These are phyloP conservation scores for Drosophila aff. DNA, from an alignment of 1,140 invertebrate genomes.

Conservation along the genomic window DNA sequence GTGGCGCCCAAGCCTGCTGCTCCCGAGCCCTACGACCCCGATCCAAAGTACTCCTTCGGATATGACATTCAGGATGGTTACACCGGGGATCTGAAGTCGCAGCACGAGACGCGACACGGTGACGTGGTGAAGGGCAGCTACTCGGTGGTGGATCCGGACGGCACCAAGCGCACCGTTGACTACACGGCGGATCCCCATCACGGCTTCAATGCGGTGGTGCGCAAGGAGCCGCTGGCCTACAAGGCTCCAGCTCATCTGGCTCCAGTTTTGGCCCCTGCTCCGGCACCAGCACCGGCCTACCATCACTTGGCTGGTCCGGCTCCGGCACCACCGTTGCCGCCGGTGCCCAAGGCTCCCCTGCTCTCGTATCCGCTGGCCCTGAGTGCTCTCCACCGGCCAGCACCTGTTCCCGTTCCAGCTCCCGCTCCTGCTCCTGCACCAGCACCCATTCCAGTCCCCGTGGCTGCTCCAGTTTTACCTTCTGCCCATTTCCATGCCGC, in stretches of 20 bases:
- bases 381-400: conserved; percentile 49
- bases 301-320: conserved; percentile 43
- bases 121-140: conserved; percentile 89
- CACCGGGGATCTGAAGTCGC: conserved; percentile 87
- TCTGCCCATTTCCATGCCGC: conserved; percentile 76
- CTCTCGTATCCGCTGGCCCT: conserved; percentile 69
- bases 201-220: conserved; percentile 86
- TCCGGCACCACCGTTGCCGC: conserved; percentile 63
- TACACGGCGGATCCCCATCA: conserved; percentile 87
- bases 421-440: conserved; percentile 54
- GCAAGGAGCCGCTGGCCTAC: conserved; percentile 84
- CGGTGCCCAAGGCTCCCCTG: conserved; percentile 62
- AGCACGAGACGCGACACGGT: conserved; percentile 87
- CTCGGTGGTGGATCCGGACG: conserved; percentile 88
- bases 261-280: conserved; percentile 49
- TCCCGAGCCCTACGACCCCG: conserved; percentile 86
- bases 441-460: conserved; percentile 49
- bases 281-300: conserved; percentile 67
- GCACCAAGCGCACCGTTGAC: conserved; percentile 88
- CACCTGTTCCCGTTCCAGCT: conserved; percentile 45
- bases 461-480: conserved; percentile 52
- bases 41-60: conserved; percentile 87
- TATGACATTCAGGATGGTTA: conserved; percentile 87
- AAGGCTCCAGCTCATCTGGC: conserved; percentile 64
- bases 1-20: conserved; percentile 77